Percentiles rank a stretch among this genome's conserved stretches.
phyloP scores from a whole-genome alignment of 2,797 vertebrate genomes.

The Mus spretus region DNA sequence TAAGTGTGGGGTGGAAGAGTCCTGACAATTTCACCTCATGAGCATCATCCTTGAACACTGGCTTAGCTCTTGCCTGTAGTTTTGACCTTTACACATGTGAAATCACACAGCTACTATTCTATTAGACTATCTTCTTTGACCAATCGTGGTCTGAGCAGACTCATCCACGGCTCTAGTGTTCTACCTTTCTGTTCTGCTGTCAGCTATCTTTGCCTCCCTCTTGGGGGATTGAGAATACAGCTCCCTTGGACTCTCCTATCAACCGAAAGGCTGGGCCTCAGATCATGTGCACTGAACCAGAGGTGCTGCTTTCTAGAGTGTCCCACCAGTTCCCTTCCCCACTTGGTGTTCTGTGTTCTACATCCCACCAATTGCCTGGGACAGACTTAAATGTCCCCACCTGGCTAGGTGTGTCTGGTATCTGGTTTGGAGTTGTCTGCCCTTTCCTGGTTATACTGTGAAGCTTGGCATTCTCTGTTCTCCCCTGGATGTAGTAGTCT shows the following conservation, averaged over 20 bases:
- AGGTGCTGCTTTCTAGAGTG: not conserved
- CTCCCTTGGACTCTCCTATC: not conserved
- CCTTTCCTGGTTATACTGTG: not conserved
- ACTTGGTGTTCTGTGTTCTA: too few species aligned
- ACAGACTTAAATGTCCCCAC: not conserved
- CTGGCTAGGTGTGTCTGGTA: too few species aligned
- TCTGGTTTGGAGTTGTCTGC: not conserved
- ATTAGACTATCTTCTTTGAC: not conserved
- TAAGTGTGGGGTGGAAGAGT: not conserved
- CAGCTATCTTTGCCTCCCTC: not conserved
- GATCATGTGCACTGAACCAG: not conserved
- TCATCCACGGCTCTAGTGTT: not conserved
- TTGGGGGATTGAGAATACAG: not conserved
- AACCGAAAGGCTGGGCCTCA: too few species aligned
- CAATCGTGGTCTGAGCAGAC: not conserved
- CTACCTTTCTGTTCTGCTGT: not conserved
- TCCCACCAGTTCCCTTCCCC: not conserved
- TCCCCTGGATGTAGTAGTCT: not conserved
- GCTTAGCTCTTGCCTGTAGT: not conserved
- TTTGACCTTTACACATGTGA: not conserved
- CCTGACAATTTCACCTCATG: not conserved
- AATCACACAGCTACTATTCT: not conserved
- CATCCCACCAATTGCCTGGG: not conserved
- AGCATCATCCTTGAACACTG: not conserved
- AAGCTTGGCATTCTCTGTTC: not conserved